Conservation (phyloP, 2,888 invertebrate genomes). For the Brachynemurus nebulosus region DNA sequence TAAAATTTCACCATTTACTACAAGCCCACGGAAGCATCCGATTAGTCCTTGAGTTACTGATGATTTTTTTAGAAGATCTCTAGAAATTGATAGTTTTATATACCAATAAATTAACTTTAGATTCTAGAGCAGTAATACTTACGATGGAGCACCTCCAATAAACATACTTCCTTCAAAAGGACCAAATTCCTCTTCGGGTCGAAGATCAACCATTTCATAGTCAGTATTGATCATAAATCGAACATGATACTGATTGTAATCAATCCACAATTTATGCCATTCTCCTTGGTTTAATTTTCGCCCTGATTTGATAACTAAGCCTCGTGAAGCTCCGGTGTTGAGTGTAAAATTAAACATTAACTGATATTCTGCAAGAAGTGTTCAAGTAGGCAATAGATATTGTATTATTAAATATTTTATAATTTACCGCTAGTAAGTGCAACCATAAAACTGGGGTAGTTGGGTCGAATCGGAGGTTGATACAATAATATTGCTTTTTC, state of each 20-base stretch:
- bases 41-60: slow-evolving; percentile 80
- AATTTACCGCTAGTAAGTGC: slow-evolving; percentile 61
- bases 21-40: slow-evolving; percentile 85
- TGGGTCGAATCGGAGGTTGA: slow-evolving; percentile 77
- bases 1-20: slow-evolving; percentile 80
- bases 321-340: slow-evolving; percentile 69
- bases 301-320: slow-evolving; percentile 68
- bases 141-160: slow-evolving; percentile 86
- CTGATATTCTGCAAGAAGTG: slow-evolving; percentile 62
- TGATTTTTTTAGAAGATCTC: slow-evolving; percentile 67
- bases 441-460: slow-evolving; percentile 86
- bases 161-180: slow-evolving; percentile 90
- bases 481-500: slow-evolving; percentile 79
- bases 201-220: slow-evolving; percentile 72
- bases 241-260: slow-evolving; percentile 87
- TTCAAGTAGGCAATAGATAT: slow-evolving; percentile 4
- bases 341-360: slow-evolving; percentile 81
- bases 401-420: background rate
- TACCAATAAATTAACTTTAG: slow-evolving; percentile 3
- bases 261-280: slow-evolving; percentile 94
- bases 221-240: slow-evolving; percentile 86
- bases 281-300: slow-evolving; percentile 78
- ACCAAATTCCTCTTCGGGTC: slow-evolving; percentile 77
- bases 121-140: slow-evolving; percentile 30
- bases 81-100: slow-evolving; percentile 32